Evolutionary conservation across 2,113 vertebrate species (phyloP).

Genomic region (Pseudonaja textilis): DNA sequence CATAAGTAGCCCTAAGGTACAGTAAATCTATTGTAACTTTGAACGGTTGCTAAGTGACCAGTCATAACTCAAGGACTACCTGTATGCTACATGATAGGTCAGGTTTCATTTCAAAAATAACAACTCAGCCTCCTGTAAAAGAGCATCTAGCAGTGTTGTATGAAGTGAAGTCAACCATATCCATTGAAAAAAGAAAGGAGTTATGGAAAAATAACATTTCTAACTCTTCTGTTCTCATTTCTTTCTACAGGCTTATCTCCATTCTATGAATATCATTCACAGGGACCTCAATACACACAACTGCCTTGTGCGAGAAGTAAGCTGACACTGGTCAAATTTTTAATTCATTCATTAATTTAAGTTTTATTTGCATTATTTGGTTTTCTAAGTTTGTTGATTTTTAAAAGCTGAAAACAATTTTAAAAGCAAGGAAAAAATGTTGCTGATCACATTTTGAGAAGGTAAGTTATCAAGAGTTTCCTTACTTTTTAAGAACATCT

Average conservation of each 20-base stretch:
- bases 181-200: neutral
- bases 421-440: neutral
- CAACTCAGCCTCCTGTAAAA: neutral
- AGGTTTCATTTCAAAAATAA: neutral
- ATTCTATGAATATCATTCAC: slow-evolving; percentile 99
- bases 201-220: neutral
- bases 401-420: neutral
- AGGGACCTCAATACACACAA: slow-evolving; percentile 97
- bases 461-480: neutral
- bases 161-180: neutral
- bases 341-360: neutral
- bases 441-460: neutral
- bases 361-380: neutral
- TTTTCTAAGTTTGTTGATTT: neutral
- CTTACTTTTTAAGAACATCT: neutral
- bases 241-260: slow-evolving; percentile 82
- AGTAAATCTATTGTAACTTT: neutral
- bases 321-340: neutral
- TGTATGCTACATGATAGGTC: neutral
- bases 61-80: neutral
- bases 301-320: slow-evolving; percentile 90
- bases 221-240: neutral
- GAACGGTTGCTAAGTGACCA: neutral
- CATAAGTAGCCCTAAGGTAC: neutral
- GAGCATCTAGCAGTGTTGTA: neutral